Conservation (phyloP, 2,888 invertebrate genomes). For the Melanostoma scalare region DNA sequence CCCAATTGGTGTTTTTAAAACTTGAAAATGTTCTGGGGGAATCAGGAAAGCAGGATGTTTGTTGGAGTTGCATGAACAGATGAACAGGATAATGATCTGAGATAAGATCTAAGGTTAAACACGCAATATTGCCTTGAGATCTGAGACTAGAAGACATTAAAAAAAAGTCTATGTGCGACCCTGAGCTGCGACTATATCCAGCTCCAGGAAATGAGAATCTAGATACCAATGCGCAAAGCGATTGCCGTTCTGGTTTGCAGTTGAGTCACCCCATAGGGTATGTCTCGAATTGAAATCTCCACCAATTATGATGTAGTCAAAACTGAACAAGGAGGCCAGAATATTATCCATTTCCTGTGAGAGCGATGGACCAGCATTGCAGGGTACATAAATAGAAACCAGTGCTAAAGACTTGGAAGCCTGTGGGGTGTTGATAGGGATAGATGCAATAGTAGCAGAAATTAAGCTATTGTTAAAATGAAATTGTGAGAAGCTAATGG, state of each 20-base stretch:
- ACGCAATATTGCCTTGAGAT: neutral
- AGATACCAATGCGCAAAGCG: neutral
- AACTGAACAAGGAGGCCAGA: neutral
- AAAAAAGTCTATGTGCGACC: constrained; percentile 8
- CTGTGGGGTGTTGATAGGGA: too few relatives aligned
- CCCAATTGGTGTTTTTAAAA: constrained; percentile 7
- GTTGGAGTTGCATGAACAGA: neutral
- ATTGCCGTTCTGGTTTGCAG: neutral
- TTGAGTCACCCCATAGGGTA: neutral
- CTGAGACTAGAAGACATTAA: neutral
- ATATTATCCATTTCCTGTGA: neutral
- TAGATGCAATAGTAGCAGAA: too few relatives aligned
- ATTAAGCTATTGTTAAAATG: too few relatives aligned
- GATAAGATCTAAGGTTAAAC: neutral
- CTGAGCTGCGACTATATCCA: constrained; percentile 1
- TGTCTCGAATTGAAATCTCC: constrained; percentile 8
- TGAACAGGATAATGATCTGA: neutral
- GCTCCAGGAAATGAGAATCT: neutral
- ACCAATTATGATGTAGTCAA: neutral
- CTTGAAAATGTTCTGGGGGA: neutral
- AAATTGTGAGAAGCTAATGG: too few relatives aligned
- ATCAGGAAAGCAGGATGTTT: neutral
- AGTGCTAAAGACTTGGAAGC: too few relatives aligned
- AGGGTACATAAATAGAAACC: constrained; percentile 3
- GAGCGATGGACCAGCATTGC: neutral